Evolutionary conservation across 2,888 invertebrate species (phyloP), one percentile per base, ranked within the genome.

Genomic region (Acrocera orbiculus): DNA sequence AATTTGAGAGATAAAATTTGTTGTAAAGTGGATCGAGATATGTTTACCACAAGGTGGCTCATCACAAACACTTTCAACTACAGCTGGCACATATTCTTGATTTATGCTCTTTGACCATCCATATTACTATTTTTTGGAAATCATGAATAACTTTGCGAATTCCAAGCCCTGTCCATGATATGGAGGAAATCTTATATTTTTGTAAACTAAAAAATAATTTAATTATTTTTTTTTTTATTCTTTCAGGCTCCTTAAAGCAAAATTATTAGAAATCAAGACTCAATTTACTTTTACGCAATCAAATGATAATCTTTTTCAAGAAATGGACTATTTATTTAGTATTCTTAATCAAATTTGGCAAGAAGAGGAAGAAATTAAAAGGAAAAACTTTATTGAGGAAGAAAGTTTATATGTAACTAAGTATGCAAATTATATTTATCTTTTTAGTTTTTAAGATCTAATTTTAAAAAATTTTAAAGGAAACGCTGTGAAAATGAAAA

Each of bases 351-450:
- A 65, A 34, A 62, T 73, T 1, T 92, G 90, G 87, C 73, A 74
- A 47, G 66, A 71, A 36, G 80, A 85, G 45, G 75, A 83, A 46
- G 68, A 70, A 30, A 70, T 72, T 16, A 66, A 69, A 13, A 71
- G 73, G 42, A 65, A 64, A 45, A 69, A 70, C 45, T 70, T 76
- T 42, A 67, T 68, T 32, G 83, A 83, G 44, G 76, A 80, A 37
- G 81, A 81, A 33, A 76, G 75, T 43, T 59, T 89, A 27, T 83
- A 80, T 53, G 73, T 74, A 35, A 76, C 72, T 8, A 76, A 71
- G 69, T 70, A 60, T 54, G 61, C 42, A 14, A n/a, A 16, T 31
- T 27, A 27, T 23, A 25, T 32, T 11, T 11, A 22, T 35, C 13
- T 34, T 22, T 22, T 30, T 34, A 32, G 11, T 32, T 31, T 15